A percentile compares a stretch with the other conserved stretches of the same genome.
Evolutionary conservation across 2,113 vertebrate species (phyloP).

Genomic region (Rhinolophus ferrumequinum): DNA sequence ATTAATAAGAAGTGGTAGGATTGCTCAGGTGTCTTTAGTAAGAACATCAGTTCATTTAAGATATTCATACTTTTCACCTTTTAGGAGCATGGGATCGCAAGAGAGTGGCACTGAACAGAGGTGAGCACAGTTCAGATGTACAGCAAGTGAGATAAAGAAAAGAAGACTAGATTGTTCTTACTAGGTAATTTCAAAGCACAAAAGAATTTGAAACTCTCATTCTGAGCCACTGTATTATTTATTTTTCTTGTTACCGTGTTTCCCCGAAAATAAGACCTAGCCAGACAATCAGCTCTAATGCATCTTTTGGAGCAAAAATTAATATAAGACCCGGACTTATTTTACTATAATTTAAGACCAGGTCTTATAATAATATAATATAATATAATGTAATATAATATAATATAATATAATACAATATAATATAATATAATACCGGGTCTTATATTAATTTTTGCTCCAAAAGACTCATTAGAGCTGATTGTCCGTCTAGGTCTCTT

Average conservation of each 20-base stretch:
- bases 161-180: not conserved
- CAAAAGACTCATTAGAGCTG: too few relatives aligned
- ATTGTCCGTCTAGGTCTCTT: too few relatives aligned
- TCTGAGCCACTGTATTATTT: constrained; percentile 6
- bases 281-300: too few relatives aligned
- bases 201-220: constrained; percentile 30
- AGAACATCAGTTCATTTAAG: not conserved
- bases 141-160: not conserved
- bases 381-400: too few relatives aligned
- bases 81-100: not conserved
- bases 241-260: not conserved
- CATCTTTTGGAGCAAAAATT: too few relatives aligned
- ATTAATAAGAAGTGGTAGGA: not conserved
- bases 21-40: not conserved
- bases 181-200: constrained; percentile 25
- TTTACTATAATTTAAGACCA: too few relatives aligned
- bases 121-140: not conserved
- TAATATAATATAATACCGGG: too few relatives aligned
- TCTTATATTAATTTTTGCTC: too few relatives aligned
- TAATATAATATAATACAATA: too few relatives aligned
- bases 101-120: not conserved
- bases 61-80: not conserved
- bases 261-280: too few relatives aligned
- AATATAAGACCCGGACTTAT: too few relatives aligned
- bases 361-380: too few relatives aligned